Conservation (phyloP, 2,113 vertebrate species). For the cat (Felis catus) region F.catus_Fca126_mat1.0 CM031420.1:122204001-122204500, state of each 20-base stretch:
- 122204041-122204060: background rate
- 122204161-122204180: background rate
- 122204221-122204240: background rate
- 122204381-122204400: background rate
- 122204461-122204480: background rate
- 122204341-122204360: background rate
- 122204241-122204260: background rate
- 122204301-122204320: background rate
- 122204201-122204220: background rate
- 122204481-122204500: background rate
- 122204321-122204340: background rate
- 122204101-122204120: background rate
- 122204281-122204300: background rate
- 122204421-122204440: background rate
- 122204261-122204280: background rate
- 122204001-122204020: background rate
- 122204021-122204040: background rate
- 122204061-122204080: background rate
- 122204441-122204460: background rate
- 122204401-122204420: background rate
- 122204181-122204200: background rate
- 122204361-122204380: background rate
- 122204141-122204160: background rate
- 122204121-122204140: background rate
- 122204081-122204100: background rate